Percentiles rank a stretch among this genome's conserved stretches.
phyloP scores from a whole-genome alignment of 2,113 vertebrate genomes.

The Eublepharis macularius region DNA sequence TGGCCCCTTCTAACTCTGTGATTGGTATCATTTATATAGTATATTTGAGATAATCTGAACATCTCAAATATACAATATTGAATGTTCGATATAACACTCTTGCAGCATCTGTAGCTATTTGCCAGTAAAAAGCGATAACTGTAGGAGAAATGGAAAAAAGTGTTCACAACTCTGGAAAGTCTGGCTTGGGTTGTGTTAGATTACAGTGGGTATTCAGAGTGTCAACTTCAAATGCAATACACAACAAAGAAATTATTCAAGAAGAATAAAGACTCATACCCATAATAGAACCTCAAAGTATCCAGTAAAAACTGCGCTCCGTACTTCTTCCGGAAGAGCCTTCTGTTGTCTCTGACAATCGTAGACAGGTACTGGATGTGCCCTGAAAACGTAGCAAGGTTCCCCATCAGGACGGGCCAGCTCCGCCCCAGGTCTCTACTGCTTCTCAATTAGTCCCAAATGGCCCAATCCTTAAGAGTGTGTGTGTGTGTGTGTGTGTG shows the following conservation, averaged over 20 bases:
- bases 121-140: not conserved
- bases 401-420: constrained; percentile 52
- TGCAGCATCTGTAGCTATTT: not conserved
- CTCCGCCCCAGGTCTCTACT: not conserved
- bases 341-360: constrained; percentile 95
- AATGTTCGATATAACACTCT: not conserved
- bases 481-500: too few species aligned
- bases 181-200: not conserved
- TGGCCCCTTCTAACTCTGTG: too few species aligned
- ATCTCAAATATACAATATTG: too few species aligned
- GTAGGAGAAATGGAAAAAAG: not conserved
- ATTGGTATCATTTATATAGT: not conserved
- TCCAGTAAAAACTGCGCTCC: constrained; percentile 96
- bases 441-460: too few species aligned
- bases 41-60: too few species aligned
- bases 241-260: constrained; percentile 23
- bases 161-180: not conserved
- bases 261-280: constrained; percentile 76
- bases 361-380: constrained; percentile 98
- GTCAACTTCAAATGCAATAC: not conserved
- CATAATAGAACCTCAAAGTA: constrained; percentile 90
- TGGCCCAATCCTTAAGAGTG: not conserved
- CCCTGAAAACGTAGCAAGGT: constrained; percentile 76
- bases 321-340: constrained; percentile 92
- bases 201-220: not conserved